Evolutionary conservation across 2,888 invertebrate species (phyloP), one percentile per base, ranked within the genome.

Genomic region (Ypsolopha scabrella): DNA sequence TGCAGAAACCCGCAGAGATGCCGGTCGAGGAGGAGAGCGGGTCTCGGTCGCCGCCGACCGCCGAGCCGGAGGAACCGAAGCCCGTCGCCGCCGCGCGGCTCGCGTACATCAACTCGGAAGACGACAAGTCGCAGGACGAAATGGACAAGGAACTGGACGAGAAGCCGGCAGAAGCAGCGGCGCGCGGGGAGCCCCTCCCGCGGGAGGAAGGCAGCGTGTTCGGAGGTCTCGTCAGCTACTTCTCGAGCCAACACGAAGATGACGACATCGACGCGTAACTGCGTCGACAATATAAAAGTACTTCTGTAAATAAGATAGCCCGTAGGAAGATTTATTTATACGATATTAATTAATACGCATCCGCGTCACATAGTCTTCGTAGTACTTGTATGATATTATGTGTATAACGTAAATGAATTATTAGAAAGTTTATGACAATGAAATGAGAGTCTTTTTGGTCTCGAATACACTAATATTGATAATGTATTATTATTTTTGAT

Each of bases 181-280:
- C 59, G 38, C 60, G 24, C 2, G 24, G 24, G 24, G 24, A 24
- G 24, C 24, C 24, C 67, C n/a, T 59, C 79, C 75, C 54, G 75
- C 85, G 61, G 80, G 90, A 89, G 54, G 90, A 89, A 58, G 87
- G 89, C 57, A 91, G 94, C 48, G 95, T 95, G 70, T 96, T 96
- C 75, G 95, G 95, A 41, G 96, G 96, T 6, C 88, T 96, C 63
- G 96, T 96, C 54, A 95, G 95, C 73, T 96, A 96, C 82, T 96
- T 96, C 80, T 95, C 95, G 61, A 95, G 95, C 70, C 96, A 96
- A 77, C 90, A 90, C 61, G 93, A 95, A 73, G 95, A 95, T 70
- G 95, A 95, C 78, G 95, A 95, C 78, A 89, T 95, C 67, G 95
- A 95, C 75, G 90, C 75, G 57, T 81, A 76, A 52, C 24, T n/a